Conservation (phyloP, 2,797 vertebrate species). For the Tympanoctomys barrerae region DNA sequence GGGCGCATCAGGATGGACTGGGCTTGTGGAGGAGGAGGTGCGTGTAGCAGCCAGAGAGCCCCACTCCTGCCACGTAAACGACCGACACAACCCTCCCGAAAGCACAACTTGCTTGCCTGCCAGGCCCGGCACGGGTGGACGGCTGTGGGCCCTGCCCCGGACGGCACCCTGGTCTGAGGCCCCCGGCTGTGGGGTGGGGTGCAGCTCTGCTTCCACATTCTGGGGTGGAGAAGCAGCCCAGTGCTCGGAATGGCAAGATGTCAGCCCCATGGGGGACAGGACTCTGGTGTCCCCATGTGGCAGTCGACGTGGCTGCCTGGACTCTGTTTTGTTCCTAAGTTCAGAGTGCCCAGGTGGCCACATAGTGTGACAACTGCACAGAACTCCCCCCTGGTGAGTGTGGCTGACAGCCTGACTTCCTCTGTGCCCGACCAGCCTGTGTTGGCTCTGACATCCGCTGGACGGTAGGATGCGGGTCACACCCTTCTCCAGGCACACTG, state of each 20-base stretch:
- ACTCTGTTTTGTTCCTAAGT: not conserved
- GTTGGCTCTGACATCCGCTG: not conserved
- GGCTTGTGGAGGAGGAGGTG: not conserved
- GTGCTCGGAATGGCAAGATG: accelerated
- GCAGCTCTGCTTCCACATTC: not conserved
- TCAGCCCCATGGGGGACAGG: accelerated
- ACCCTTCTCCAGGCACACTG: constrained; percentile 47
- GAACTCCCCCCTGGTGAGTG: accelerated
- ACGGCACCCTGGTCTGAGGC: not conserved
- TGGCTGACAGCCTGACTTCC: not conserved
- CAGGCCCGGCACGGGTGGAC: not conserved
- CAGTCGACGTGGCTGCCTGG: not conserved
- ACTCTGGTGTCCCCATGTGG: not conserved
- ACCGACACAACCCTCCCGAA: not conserved
- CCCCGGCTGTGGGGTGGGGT: not conserved
- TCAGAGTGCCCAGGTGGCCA: not conserved
- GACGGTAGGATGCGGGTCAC: constrained; percentile 62
- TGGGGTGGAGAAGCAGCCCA: not conserved
- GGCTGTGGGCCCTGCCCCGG: not conserved
- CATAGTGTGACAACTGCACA: too few relatives aligned
- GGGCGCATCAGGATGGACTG: not conserved
- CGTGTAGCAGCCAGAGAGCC: not conserved
- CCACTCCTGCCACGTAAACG: not conserved
- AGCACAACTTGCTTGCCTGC: not conserved
- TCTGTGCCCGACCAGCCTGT: accelerated